A percentile compares a stretch with the other conserved stretches of the same genome.
Conservation (phyloP, 2,113 vertebrate species). For the Penelope pileata region DNA sequence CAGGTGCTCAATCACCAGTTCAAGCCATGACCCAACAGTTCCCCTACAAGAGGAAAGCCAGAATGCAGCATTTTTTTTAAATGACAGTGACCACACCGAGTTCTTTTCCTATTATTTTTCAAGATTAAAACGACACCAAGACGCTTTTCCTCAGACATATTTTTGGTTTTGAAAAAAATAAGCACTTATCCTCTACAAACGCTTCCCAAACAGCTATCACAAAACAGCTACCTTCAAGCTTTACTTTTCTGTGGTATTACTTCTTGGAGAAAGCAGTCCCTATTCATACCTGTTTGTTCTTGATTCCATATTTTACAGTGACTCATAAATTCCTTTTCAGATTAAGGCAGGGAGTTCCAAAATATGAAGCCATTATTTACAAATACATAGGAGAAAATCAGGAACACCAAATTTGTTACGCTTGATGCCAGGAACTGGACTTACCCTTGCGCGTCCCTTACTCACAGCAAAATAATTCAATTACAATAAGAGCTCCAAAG, state of each 20-base stretch:
- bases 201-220: neutral
- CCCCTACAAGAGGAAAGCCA: neutral
- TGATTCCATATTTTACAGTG: constrained; percentile 2
- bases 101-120: neutral
- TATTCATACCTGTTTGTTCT: neutral
- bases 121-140: neutral
- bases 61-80: neutral
- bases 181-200: neutral
- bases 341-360: neutral
- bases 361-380: constrained; percentile 22
- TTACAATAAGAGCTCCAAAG: neutral
- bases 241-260: neutral
- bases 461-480: constrained; percentile 4
- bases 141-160: neutral
- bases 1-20: no score
- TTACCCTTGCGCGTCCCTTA: neutral
- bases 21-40: no score
- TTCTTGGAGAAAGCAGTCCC: neutral
- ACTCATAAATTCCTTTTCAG: neutral
- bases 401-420: neutral
- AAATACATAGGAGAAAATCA: neutral
- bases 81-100: neutral
- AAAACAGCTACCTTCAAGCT: neutral
- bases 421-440: neutral
- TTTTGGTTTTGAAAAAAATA: neutral